Evolutionary conservation across 1,140 invertebrate genomes (phyloP), one percentile per base, ranked within the genome.

Genomic region (Diorhabda sublineata): DNA sequence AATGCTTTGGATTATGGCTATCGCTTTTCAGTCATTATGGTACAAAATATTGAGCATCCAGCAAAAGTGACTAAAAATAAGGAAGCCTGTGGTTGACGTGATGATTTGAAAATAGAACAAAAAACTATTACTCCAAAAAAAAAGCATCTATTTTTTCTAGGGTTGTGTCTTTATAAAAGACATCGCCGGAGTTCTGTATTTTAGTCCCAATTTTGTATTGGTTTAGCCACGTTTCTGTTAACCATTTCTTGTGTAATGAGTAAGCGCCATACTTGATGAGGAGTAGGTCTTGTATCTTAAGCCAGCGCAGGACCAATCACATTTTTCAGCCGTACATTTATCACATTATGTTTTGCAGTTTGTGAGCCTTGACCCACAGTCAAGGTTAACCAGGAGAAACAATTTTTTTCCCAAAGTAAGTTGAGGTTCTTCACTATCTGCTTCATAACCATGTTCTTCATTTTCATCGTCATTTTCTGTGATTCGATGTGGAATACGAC

Each of bases 91-190:
- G 26, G 5, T 42, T 63, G 41, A n/a, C 42, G 42, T 43, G 61
- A 63, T 7, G 61, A 63, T 45, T 63, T 63, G 61, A 43, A 63
- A 43, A 63, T 63, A 9, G 41, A 43, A 43, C 61, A 63, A 9
- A 63, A 44, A 41, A 63, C 61, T 63, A 26, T 41, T 6, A 63
- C 45, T 43, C 61, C 61, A 9, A 63, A 5, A 11, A n/a, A 6
- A 63, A 63, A n/a, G 61, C 61, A 42, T 63, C 11, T 7, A 63
- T 63, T 63, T 63, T 43, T 5, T 42, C 42, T 9, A 8, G 5
- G 8, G 11, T 63, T 9, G 61, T 63, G 61, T 63, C 26, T 63
- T 63, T 43, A 43, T 63, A 63, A 26, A 26, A 26, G 1, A 41
- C 9, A 41, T 57, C 56, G 56, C 26, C 26, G 9, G 9, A n/a